Base-by-base conservation (phyloP, 35 echinoderm and acorn worm species). In the Patiria miniata region DNA sequence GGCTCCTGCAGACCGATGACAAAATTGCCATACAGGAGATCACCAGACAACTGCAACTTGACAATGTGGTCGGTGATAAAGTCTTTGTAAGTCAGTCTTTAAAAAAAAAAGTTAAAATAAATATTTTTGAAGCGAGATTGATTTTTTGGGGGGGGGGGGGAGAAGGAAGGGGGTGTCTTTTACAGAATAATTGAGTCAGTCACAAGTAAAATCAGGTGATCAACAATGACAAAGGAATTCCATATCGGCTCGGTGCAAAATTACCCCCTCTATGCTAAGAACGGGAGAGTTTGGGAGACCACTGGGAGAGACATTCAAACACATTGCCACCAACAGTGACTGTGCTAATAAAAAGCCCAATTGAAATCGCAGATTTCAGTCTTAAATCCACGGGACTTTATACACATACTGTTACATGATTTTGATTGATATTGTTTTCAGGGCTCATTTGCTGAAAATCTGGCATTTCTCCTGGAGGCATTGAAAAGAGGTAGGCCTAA, bases 21-120 rank as follows among this genome's bases (percentile, higher is more conserved):
- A 85, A 91, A 42, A 90, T 97, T 68, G 95, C 95, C 34, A 83
- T 97, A 39, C 86, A 97, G 68, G 95, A 97, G 84, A 97, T 97
- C 40, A 93, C 95, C 9, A 85, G 95, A 30, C 95, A 97, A 40
- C 83, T 97, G 22, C 77, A 77, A 51, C 87, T 97, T 0, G 95
- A 97, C 32, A 97, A 97, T 68, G 84, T 86, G 15, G 84, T 93
- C 3, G 91, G 84, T 36, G 95, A 97, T 40, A 90, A 69, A 90
- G 95, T 97, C 50, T 97, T 97, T 97, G 95, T 97, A 47, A 97
- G 95, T 97, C 7, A 26, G 40, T 56, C 19, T 83, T 54, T n/a
- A n/a, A n/a, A n/a, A n/a, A n/a, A n/a, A n/a, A n/a, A n/a, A n/a
- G n/a, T n/a, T 12, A 14, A n/a, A 58, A 58, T n/a, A 58, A n/a